These are phyloP conservation scores for Drosophila kokeensis DNA, from an alignment of 2,888 invertebrate species.

Conservation along the genomic window DNA sequence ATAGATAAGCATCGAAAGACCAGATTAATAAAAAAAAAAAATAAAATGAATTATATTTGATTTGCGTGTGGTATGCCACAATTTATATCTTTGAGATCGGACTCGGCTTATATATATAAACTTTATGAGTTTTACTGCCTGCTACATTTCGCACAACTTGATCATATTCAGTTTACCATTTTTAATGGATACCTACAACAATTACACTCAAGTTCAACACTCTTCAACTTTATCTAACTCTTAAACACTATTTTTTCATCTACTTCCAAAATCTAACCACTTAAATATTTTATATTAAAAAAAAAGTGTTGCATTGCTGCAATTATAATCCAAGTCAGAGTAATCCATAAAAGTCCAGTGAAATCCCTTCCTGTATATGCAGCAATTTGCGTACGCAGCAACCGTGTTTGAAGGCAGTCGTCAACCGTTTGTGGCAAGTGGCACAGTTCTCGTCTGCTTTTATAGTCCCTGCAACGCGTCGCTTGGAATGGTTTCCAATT, in stretches of 20 bases:
- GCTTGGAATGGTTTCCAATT: slow-evolving; percentile 68
- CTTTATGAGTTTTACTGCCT: not conserved
- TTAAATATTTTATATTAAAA: not conserved
- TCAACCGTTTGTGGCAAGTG: slow-evolving; percentile 46
- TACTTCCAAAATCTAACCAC: not conserved
- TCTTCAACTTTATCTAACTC: not conserved
- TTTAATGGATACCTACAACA: not conserved
- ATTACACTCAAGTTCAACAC: not conserved
- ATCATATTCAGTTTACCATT: not conserved
- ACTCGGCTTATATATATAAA: not conserved
- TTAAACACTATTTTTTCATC: not conserved
- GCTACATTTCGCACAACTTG: not conserved
- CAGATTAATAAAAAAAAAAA: slow-evolving; percentile 15
- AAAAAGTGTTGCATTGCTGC: not conserved
- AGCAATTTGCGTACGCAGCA: slow-evolving; percentile 8
- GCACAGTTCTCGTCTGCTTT: slow-evolving; percentile 32
- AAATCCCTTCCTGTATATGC: not conserved
- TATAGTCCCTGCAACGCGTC: slow-evolving; percentile 40
- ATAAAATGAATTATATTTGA: not conserved
- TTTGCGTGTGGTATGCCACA: not conserved
- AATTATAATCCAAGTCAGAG: slow-evolving; percentile 22
- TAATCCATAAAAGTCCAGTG: slow-evolving; percentile 16
- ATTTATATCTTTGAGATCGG: not conserved
- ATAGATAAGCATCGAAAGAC: slow-evolving; percentile 46
- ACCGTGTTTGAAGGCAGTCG: slow-evolving; percentile 35